Base-by-base conservation (phyloP, 2,113 vertebrate species). In the Hippocampus mohnikei region DNA sequence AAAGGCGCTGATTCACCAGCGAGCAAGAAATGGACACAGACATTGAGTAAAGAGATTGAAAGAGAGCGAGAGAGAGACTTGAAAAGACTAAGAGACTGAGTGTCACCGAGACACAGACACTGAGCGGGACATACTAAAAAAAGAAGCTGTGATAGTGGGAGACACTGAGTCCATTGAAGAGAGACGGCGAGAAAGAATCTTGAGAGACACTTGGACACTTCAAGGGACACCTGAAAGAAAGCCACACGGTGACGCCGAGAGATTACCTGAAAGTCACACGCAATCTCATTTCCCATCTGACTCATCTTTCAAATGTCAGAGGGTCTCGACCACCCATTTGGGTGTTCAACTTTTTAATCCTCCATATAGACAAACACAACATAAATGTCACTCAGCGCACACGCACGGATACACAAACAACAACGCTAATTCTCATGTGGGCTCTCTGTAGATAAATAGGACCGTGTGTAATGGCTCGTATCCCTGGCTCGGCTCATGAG, bases 391-490 rank as follows among this genome's bases (percentile, higher is more conserved):
- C 29, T 44, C 15, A 66, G 61, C 37, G 23, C 61, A 67, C 67
- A 73, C 53, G 67, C 29, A 52, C 48, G 44, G 9, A 37, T 21
- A n/a, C 60, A 11, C 2, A 20, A 12, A 61, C 8, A 10, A 8
- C 6, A 1, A 37, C 21, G 40, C 1, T 82, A 76, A 87, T 86
- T 81, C 69, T 83, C 73, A 73, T 72, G 80, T 84, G 52, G 60
- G 66, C 75, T 75, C 40, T 90, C 69, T 84, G 69, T 68, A 80
- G 76, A 81, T 83, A 79, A 78, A 84, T 83, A 76, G 68, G 74
- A 37, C 69, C 66, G 84, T 89, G 85, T 85, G 82, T 81, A 90
- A 88, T 91, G 86, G 79, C 68, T 69, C 84, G 83, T 81, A 80
- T 88, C 83, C 73, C 62, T 73, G 75, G 69, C 77, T 75, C 69